phyloP scores from a whole-genome alignment of 53 echinoderm and acorn worm genomes.

The Echinarachnius parma region DNA sequence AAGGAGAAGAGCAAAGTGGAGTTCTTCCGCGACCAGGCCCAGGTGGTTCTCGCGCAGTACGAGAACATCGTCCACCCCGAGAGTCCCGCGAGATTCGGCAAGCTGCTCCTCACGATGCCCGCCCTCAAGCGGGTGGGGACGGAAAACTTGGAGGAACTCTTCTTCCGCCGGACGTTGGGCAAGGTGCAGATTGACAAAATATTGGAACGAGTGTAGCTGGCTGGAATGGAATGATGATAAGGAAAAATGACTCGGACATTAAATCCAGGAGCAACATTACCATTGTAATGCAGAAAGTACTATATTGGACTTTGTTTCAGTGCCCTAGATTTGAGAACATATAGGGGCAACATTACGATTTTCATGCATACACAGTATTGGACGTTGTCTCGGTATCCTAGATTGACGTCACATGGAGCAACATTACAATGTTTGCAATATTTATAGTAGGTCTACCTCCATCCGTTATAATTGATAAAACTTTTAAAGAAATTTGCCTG shows the following conservation, averaged over 20 bases:
- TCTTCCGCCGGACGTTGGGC: slow-evolving; percentile 80
- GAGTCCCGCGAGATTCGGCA: slow-evolving; percentile 94
- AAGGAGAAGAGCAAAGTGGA: slow-evolving; percentile 87
- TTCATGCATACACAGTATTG: too few species aligned
- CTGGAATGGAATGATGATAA: neutral
- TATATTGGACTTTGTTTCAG: too few species aligned
- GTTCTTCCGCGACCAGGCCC: slow-evolving; percentile 91
- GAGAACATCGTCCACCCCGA: slow-evolving; percentile 94
- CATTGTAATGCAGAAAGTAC: neutral
- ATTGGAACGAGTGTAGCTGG: slow-evolving; percentile 44
- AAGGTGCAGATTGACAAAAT: slow-evolving; percentile 82
- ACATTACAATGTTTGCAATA: too few species aligned
- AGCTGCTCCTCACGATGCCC: slow-evolving; percentile 89
- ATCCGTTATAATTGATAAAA: too few species aligned
- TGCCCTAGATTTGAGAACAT: too few species aligned
- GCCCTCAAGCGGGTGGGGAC: slow-evolving; percentile 77
- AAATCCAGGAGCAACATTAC: neutral
- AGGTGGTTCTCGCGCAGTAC: slow-evolving; percentile 93
- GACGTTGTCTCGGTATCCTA: too few species aligned
- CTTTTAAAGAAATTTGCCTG: too few species aligned
- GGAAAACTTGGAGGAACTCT: slow-evolving; percentile 81
- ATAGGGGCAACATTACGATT: too few species aligned
- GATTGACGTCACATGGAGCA: too few species aligned
- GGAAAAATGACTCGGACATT: neutral
- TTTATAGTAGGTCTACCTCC: too few species aligned